phyloP scores from a whole-genome alignment of 2,797 vertebrate genomes.

The Siniperca undulata region DNA sequence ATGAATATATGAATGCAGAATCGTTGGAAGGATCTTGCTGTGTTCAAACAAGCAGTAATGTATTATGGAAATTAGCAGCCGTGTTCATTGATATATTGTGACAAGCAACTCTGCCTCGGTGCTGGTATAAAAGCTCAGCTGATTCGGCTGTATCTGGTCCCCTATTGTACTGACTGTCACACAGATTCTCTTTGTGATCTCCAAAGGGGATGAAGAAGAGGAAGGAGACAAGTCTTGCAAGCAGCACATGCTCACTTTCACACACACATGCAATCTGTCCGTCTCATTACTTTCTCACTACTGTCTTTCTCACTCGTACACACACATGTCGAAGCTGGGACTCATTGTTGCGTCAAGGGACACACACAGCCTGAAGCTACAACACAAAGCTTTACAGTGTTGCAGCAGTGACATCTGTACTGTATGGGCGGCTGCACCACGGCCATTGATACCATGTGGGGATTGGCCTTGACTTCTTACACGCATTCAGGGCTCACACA shows the following conservation, averaged over 20 bases:
- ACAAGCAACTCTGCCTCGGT: slow-evolving; percentile 45
- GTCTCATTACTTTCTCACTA: slow-evolving; percentile 36
- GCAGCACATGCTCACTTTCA: slow-evolving; percentile 10
- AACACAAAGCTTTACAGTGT: slow-evolving; percentile 38
- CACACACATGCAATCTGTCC: not conserved
- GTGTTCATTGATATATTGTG: slow-evolving; percentile 47
- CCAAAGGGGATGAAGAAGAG: slow-evolving; percentile 26
- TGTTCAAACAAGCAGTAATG: slow-evolving; percentile 46
- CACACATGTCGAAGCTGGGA: slow-evolving; percentile 21
- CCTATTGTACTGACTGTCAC: slow-evolving; percentile 65
- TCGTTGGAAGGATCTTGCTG: slow-evolving; percentile 28
- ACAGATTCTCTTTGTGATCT: slow-evolving; percentile 62
- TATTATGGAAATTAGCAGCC: slow-evolving; percentile 51
- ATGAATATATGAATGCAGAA: slow-evolving; percentile 44
- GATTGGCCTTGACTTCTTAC: not conserved
- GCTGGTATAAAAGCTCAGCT: slow-evolving; percentile 42
- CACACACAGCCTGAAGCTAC: slow-evolving; percentile 34
- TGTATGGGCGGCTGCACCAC: slow-evolving; percentile 9
- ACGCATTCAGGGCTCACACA: not conserved
- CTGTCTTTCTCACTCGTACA: slow-evolving; percentile 19
- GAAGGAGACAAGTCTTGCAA: slow-evolving; percentile 32
- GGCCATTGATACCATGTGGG: slow-evolving; percentile 1
- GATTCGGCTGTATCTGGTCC: slow-evolving; percentile 53
- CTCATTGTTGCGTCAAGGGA: slow-evolving; percentile 23
- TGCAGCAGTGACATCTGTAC: slow-evolving; percentile 17